Evolutionary conservation across 2,797 vertebrate genomes (phyloP).

Genomic region (Champsocephalus gunnari): DNA sequence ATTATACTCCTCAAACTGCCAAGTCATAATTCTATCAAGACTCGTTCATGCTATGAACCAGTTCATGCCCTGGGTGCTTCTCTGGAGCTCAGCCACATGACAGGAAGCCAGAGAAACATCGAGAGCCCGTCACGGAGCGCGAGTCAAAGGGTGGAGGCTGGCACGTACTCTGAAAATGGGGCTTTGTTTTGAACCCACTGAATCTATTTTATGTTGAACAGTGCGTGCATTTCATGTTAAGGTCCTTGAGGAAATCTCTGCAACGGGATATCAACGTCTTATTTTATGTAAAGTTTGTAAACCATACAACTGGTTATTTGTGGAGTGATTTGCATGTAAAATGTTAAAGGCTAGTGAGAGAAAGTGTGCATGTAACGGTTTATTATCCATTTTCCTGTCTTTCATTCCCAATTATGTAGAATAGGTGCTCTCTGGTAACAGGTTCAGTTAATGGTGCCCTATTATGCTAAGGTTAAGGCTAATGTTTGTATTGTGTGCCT

Average conservation of each 20-base stretch:
- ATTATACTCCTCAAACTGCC: constrained; percentile 56
- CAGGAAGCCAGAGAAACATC: constrained; percentile 49
- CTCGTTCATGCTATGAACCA: not conserved
- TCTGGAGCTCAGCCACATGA: constrained; percentile 57
- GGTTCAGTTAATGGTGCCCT: too few species aligned
- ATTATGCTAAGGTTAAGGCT: too few species aligned
- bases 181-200: not conserved
- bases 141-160: constrained; percentile 45
- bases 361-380: not conserved
- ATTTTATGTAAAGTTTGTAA: not conserved
- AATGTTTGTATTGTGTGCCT: too few species aligned
- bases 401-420: not conserved
- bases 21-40: constrained; percentile 63
- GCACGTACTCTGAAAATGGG: constrained; percentile 31
- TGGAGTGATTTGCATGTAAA: not conserved
- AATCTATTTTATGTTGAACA: not conserved
- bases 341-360: not conserved
- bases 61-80: constrained; percentile 42
- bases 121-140: constrained; percentile 28
- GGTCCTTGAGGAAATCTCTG: not conserved
- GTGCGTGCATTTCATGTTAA: constrained; percentile 2
- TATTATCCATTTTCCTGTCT: not conserved
- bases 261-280: not conserved
- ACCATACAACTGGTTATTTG: not conserved
- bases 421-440: not conserved